Base-by-base conservation (phyloP, 2,113 vertebrate species). In the Sinocyclocheilus rhinocerous region DNA sequence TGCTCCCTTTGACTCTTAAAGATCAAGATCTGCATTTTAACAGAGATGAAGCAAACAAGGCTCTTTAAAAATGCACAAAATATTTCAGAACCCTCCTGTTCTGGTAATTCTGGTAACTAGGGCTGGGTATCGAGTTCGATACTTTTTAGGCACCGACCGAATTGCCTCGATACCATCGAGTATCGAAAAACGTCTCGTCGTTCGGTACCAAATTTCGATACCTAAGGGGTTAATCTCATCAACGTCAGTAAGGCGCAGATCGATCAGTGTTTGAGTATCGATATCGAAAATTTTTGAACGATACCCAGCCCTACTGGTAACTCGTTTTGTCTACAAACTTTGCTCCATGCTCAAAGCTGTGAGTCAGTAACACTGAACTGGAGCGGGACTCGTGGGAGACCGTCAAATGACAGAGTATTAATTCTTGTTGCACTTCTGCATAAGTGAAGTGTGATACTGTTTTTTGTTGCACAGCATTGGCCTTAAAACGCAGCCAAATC, bases 1-100 rank as follows among this genome's bases (percentile, higher is more conserved):
- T 83, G 42, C 65, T 72, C 11, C 26, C 59, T 77, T 61, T 26
- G 18, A 75, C 70, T 84, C n/a, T 75, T 78, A 85, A 63, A 78
- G 59, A 85, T 50, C 75, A 76, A 67, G 59, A 69, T 67, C 42
- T 76, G 75, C 83, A 78, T 85, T 65, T 67, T n/a, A 65, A 52
- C 42, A 26, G 59, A 67, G 72, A 10, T 48, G 15, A 69, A 50
- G 80, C 39, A 69, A 67, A 67, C n/a, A 55, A 29, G 3, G 9
- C 80, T 42, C 33, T 12, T 24, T 48, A 81, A 81, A 81, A 48
- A 20, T 1, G 1, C 15, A 50, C 16, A 10, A 50, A 5, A 81
- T 16, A 10, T 22, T 24, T 80, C 8, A 4, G 20, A 63, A 61
- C 42, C 24, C 2, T 52, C 22, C 70, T 3, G 73, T 50, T 76